Base-by-base conservation (phyloP, 37 sponge, comb jelly and placozoan genomes). In the Chondrilla cf. caribensis region DNA sequence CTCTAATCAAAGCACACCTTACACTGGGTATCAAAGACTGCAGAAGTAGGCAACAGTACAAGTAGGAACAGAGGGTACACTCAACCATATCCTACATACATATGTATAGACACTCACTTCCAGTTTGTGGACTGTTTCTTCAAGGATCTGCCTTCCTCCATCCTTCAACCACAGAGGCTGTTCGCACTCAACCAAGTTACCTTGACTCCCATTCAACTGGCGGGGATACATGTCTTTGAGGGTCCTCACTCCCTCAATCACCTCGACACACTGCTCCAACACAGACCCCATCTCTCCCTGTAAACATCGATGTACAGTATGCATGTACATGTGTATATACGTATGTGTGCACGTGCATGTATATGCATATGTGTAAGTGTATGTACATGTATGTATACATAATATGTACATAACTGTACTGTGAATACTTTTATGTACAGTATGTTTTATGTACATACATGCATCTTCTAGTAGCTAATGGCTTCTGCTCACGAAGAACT, bases 211-310 rank as follows among this genome's bases (percentile, higher is more conserved):
- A 18, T n/a, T 29, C 68, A 8, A 3, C 33, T 28, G 11, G 15
- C 35, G 2, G 3, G 68, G 68, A 4, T 7, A 17, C 2, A 33
- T 29, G 4, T 17, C 31, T 2, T 33, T 8, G 2, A 67, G 68
- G 1, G 29, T 32, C 4, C 33, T 67, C 31, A 67, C 33, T 26
- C 29, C 68, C 33, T 29, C 33, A 0, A 67, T 32, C 26, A 67
- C 68, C 68, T 67, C 68, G 15, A 6, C 15, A 33, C 68, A 67
- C 68, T 67, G 68, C 68, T 67, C 68, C 33, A 67, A 32, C 4
- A 67, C 33, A 33, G 35, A 67, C 68, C 17, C 33, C 32, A 67
- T 33, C 68, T 33, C 35, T 4, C 4, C 68, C 68, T 67, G 29
- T 15, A 29, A 62, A 26, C 64, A 15, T 7, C 64, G 15, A 29